phyloP scores from a whole-genome alignment of 1,140 invertebrate genomes.

The Berghia stephanieae region DNA sequence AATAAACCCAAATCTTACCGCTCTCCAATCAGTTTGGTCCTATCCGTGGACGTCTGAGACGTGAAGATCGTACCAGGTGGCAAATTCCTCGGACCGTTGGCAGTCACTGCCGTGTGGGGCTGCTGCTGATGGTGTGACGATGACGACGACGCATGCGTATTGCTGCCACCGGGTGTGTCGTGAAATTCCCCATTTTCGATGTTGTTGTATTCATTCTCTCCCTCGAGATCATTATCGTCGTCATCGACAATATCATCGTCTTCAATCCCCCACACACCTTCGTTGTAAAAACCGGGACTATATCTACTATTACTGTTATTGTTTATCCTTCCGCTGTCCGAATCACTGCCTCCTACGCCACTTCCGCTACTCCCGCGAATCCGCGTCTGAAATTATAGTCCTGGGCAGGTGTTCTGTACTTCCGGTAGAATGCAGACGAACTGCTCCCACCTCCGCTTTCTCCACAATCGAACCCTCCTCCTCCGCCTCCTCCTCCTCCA shows the following conservation, averaged over 20 bases:
- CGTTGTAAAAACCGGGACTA: conserved; percentile 28
- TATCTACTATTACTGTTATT: not conserved
- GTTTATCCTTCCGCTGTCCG: not conserved
- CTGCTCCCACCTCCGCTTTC: not conserved
- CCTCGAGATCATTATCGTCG: not conserved
- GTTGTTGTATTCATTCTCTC: not conserved
- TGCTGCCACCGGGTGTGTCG: not conserved
- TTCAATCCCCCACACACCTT: no score
- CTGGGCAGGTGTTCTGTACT: not conserved
- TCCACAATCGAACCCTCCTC: conserved; percentile 42
- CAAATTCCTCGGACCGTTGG: conserved; percentile 75
- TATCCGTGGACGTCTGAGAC: conserved; percentile 69
- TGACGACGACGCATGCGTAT: not conserved
- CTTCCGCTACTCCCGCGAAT: not conserved
- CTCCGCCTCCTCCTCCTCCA: conserved; percentile 58
- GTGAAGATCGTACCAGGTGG: conserved; percentile 56
- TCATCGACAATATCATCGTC: conserved; percentile 26
- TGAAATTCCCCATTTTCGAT: not conserved
- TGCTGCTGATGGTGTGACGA: not conserved
- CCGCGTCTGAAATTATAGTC: not conserved
- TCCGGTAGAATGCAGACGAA: not conserved
- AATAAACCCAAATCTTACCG: no score
- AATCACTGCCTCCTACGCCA: not conserved
- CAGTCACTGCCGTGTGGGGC: conserved; percentile 62
- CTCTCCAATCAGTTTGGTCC: conserved; percentile 63